phyloP scores from a whole-genome alignment of 2,888 invertebrate species.

The Tricholauxania praeusta region DNA sequence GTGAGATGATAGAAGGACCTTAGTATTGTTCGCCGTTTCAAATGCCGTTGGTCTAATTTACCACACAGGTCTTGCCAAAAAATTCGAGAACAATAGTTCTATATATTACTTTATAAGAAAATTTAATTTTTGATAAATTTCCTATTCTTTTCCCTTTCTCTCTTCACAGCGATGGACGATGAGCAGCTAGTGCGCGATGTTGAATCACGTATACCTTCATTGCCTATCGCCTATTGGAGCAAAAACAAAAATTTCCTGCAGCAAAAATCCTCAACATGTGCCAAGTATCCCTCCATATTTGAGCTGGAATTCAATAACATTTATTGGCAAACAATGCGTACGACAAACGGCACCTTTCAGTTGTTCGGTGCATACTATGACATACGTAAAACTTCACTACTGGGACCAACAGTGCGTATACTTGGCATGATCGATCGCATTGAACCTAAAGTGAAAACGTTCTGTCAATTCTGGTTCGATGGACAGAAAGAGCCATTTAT shows the following conservation, averaged over 20 bases:
- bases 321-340: conserved; percentile 90
- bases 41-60: too few species aligned
- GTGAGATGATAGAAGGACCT: too few species aligned
- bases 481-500: conserved; percentile 84
- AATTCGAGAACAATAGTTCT: not conserved
- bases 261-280: conserved; percentile 77
- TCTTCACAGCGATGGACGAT: conserved; percentile 70
- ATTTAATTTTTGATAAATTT: not conserved
- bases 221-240: conserved; percentile 89
- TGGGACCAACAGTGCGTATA: conserved; percentile 87
- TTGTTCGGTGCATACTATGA: conserved; percentile 92
- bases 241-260: conserved; percentile 76
- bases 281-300: conserved; percentile 88
- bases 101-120: not conserved
- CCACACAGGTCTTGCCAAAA: too few species aligned
- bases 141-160: conserved; percentile 4
- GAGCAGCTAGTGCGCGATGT: conserved; percentile 83
- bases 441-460: conserved; percentile 84
- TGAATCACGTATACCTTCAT: conserved; percentile 82
- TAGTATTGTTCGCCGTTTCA: too few species aligned
- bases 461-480: conserved; percentile 92
- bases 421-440: conserved; percentile 92
- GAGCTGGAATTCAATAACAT: conserved; percentile 94
- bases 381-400: conserved; percentile 79
- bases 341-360: conserved; percentile 89